phyloP scores from a whole-genome alignment of 1,140 invertebrate genomes.

The Drosophila nannoptera region DNA sequence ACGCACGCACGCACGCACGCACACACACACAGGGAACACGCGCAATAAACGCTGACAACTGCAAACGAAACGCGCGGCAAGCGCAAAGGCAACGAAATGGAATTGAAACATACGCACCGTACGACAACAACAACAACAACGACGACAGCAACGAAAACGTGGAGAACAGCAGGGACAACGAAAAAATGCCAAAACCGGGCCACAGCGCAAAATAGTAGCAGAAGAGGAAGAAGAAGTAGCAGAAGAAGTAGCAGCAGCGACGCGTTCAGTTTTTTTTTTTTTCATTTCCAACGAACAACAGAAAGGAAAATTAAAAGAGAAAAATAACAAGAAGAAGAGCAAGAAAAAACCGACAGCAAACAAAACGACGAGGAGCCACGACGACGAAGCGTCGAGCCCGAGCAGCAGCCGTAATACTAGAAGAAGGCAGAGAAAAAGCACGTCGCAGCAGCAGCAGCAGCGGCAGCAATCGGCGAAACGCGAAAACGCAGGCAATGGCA shows the following conservation, averaged over 20 bases:
- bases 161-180: conserved; percentile 17
- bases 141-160: background rate
- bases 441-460: background rate
- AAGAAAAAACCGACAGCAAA: conserved; percentile 7
- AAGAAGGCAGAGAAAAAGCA: too few species aligned
- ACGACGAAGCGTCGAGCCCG: background rate
- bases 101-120: conserved; percentile 39
- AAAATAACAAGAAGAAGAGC: background rate
- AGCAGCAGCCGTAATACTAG: background rate
- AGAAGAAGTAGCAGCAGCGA: background rate
- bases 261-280: conserved; percentile 3
- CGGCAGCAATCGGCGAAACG: conserved; percentile 10
- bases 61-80: conserved; percentile 34
- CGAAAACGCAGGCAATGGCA: conserved; percentile 45
- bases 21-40: background rate
- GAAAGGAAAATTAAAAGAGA: background rate
- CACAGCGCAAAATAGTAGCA: conserved; percentile 26
- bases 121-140: background rate
- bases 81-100: conserved; percentile 19
- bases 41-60: conserved; percentile 4
- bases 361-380: conserved; percentile 14
- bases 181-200: conserved; percentile 36
- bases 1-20: too few species aligned
- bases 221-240: conserved; percentile 3
- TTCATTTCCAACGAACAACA: conserved; percentile 8